Percentiles rank a stretch among this genome's conserved stretches.
These are phyloP conservation scores for Uria lomvia DNA, from an alignment of 2,113 vertebrate genomes.

Conservation along the genomic window DNA sequence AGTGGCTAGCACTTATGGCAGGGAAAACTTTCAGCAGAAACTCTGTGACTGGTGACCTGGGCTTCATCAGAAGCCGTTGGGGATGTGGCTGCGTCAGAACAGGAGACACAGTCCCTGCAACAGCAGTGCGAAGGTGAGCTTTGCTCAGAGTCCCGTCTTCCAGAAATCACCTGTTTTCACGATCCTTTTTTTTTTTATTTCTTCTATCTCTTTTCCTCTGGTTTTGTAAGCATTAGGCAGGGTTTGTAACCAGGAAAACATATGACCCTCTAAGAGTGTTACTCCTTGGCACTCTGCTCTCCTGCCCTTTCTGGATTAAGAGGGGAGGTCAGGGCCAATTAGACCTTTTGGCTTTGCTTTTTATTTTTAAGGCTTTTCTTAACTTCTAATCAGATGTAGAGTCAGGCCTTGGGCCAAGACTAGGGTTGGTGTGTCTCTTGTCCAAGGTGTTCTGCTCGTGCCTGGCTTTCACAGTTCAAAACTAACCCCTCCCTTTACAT, in stretches of 20 bases:
- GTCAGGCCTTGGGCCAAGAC: neutral
- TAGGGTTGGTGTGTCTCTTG: neutral
- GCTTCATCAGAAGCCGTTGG: neutral
- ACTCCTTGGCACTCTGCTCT: neutral
- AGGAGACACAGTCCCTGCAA: fast-evolving
- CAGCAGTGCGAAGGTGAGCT: neutral
- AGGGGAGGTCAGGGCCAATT: neutral
- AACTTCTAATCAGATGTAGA: neutral
- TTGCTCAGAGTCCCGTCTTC: neutral
- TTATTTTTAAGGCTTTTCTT: neutral
- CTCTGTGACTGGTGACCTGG: neutral
- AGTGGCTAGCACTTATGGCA: fast-evolving
- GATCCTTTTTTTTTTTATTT: fast-evolving
- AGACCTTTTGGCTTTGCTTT: neutral
- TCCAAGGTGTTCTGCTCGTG: neutral
- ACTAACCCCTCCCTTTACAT: neutral
- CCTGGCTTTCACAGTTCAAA: neutral
- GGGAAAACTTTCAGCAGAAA: neutral
- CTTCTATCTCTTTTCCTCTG: neutral
- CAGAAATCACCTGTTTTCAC: neutral
- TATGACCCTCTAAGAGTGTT: fast-evolving
- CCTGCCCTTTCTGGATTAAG: neutral
- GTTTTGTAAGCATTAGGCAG: neutral
- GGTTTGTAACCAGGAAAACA: neutral
- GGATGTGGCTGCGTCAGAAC: neutral